Base-by-base conservation (phyloP, 2,113 vertebrate genomes). In the Ceyx margarethae region DNA sequence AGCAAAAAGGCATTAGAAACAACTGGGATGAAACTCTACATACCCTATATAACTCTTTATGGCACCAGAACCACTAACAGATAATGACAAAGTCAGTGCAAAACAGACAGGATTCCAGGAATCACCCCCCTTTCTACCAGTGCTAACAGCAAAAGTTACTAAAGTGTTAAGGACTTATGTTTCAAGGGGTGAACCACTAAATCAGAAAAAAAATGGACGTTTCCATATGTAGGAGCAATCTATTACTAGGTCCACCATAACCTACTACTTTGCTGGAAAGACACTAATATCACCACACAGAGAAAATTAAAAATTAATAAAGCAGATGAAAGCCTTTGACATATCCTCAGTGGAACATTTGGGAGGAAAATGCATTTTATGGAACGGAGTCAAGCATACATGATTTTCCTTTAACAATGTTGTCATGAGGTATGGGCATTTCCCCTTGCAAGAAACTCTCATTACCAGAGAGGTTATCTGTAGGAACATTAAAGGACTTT, bases 301-400 rank as follows among this genome's bases (percentile, higher is more conserved):
- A 50, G 57, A 74, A 65, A 78, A 85, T 85, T 43, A 85, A 85
- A 88, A 85, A 78, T 74, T 3, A 87, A 66, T 48, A 87, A 51
- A 33, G 67, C 45, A 95, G 80, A 90, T 75, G 71, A 74, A 90
- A 90, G 69, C 23, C 56, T 90, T 87, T 93, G 86, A 87, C 66
- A 61, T 81, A 74, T 50, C 23, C 69, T 81, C 61, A 66, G 45
- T 53, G 56, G 56, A 85, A 78, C 35, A 45, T 22, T 48, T 78
- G 76, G 17, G 19, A 73, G 54, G 46, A 90, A 88, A 79, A 74
- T 53, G 75, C 66, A 67, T 79, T 92, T 92, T 66, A 75, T 16
- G 53, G 84, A 79, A 65, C 5, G 2, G 37, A 86, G 26, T 21
- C 17, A 48, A 18, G 31, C 61, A 35, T 88, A 77, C 17, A 67